A percentile compares a stretch with the other conserved stretches of the same genome.
phyloP scores from a whole-genome alignment of 2,888 invertebrate species.

The Drosophila siamana region DNA sequence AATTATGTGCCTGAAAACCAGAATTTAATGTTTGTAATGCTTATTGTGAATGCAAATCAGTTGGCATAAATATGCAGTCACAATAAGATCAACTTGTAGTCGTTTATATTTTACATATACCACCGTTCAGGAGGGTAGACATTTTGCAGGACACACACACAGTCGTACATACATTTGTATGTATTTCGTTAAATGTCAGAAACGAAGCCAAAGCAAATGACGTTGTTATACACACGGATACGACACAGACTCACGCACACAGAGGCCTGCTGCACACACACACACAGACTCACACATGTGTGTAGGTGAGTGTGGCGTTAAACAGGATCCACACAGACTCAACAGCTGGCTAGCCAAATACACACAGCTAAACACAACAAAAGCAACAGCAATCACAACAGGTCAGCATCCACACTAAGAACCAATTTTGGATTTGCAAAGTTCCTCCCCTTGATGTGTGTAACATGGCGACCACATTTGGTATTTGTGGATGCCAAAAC shows the following conservation, averaged over 20 bases:
- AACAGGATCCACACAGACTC: slow-evolving; percentile 63
- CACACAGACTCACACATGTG: slow-evolving; percentile 16
- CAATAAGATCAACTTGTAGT: slow-evolving; percentile 4
- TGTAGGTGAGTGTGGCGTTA: slow-evolving; percentile 31
- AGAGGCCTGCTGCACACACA: background rate
- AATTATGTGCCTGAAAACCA: slow-evolving; percentile 3
- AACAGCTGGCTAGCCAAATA: slow-evolving; percentile 56
- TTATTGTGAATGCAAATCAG: background rate
- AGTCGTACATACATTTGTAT: background rate
- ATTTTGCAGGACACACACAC: slow-evolving; percentile 61
- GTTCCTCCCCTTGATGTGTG: slow-evolving; percentile 11
- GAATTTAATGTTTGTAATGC: background rate
- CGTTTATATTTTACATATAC: slow-evolving; percentile 11
- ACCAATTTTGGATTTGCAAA: slow-evolving; percentile 17
- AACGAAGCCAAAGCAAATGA: slow-evolving; percentile 69
- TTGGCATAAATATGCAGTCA: background rate
- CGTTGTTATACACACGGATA: slow-evolving; percentile 50
- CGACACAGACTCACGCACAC: slow-evolving; percentile 27
- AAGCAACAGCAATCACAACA: slow-evolving; percentile 55
- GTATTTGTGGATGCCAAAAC: slow-evolving; percentile 61
- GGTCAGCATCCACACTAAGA: slow-evolving; percentile 65
- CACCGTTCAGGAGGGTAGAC: slow-evolving; percentile 56
- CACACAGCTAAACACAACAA: slow-evolving; percentile 36
- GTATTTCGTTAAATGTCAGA: slow-evolving; percentile 19
- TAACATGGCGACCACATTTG: slow-evolving; percentile 54